A percentile compares a stretch with the other conserved stretches of the same genome.
Evolutionary conservation across 1,140 invertebrate genomes (phyloP).

Genomic region (Drosophila takahashii): DNA sequence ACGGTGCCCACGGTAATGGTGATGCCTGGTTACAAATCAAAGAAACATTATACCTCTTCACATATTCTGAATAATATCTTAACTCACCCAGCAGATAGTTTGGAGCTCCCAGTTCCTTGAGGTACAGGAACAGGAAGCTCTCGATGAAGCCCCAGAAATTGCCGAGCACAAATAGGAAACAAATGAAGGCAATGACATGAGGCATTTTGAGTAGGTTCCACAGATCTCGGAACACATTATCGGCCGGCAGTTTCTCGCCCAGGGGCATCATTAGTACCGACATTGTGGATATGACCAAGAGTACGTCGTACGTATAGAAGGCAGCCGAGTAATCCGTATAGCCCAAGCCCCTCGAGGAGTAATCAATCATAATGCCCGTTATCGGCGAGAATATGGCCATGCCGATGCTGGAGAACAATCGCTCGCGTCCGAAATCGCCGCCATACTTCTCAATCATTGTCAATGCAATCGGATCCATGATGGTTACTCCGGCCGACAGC

Average conservation of each 20-base stretch:
- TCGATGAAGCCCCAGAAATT: slow-evolving; percentile 94
- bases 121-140: slow-evolving; percentile 93
- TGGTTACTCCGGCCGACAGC: slow-evolving; percentile 90
- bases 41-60: not conserved
- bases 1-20: slow-evolving; percentile 93
- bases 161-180: slow-evolving; percentile 91
- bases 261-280: slow-evolving; percentile 90
- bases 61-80: not conserved
- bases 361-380: slow-evolving; percentile 91
- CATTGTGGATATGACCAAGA: slow-evolving; percentile 89
- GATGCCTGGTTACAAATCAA: slow-evolving; percentile 85
- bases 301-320: slow-evolving; percentile 90
- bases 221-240: slow-evolving; percentile 89
- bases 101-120: slow-evolving; percentile 91
- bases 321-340: slow-evolving; percentile 92
- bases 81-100: slow-evolving; percentile 91
- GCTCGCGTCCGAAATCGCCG: slow-evolving; percentile 92
- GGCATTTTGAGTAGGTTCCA: slow-evolving; percentile 90
- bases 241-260: slow-evolving; percentile 89
- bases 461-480: slow-evolving; percentile 93
- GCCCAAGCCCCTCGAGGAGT: slow-evolving; percentile 86
- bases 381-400: slow-evolving; percentile 93
- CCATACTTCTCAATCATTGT: slow-evolving; percentile 92
- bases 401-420: slow-evolving; percentile 91
- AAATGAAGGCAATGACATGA: slow-evolving; percentile 90